Evolutionary conservation across 2,888 invertebrate genomes (phyloP), one percentile per base, ranked within the genome.

Genomic region (Marronus borbonicus): DNA sequence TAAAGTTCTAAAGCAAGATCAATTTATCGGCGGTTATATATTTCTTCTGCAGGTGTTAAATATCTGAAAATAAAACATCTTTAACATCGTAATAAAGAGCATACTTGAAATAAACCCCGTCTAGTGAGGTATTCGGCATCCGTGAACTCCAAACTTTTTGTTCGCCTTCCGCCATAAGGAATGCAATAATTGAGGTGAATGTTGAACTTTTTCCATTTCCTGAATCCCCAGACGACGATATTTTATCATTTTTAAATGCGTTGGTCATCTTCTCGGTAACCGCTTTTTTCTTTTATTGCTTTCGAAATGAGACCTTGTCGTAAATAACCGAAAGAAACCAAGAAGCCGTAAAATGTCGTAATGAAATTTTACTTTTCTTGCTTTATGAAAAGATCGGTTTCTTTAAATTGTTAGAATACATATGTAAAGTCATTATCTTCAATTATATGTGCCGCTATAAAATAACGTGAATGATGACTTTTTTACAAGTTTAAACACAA

Each of bases 211-310:
- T 28, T 31, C 62, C n/a, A 31, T 65, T 20, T 65, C 20, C 17
- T n/a, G 14, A 28, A 4, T 20, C 55, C 14, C 44, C 1, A 3
- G 17, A 65, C 17, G 39, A 39, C 65, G 36, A 65, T 65, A 36
- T 65, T 62, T 62, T 65, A 65, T 39, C 39, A 39, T 65, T 14
- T 17, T 39, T 65, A 65, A 65, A 65, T 39, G n/a, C n/a, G 31
- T 36, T 36, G 17, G 65, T 36, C 65, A 65, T 65, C n/a, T 24
- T 31, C n/a, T 36, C 12, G 65, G 36, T 36, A 39, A 36, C n/a
- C 14, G n/a, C 65, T 39, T 39, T 65, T 24, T 65, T 65, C 36
- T 65, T 17, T 65, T 65, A 65, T 65, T 39, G 39, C 65, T 10
- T 17, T 14, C 17, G 10, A 39, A n/a, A 65, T n/a, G 39, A 14